These are phyloP conservation scores for Agraylea sexmaculata DNA, from an alignment of 1,140 invertebrate species.

Conservation along the genomic window DNA sequence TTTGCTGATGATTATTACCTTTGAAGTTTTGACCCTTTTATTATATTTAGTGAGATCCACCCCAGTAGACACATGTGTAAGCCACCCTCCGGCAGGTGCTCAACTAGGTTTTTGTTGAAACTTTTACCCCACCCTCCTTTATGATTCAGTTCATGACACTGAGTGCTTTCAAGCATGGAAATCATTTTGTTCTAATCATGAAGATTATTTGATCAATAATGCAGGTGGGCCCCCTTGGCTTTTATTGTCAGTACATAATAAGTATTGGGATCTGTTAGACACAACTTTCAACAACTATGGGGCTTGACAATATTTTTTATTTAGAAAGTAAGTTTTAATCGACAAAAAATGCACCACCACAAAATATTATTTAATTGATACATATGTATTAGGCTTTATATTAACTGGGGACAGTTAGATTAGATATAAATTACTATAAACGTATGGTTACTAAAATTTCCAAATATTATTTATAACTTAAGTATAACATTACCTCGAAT, in stretches of 20 bases:
- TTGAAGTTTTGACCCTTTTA: too few species aligned
- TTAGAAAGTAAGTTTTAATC: conserved; percentile 42
- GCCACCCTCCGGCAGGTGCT: conserved; percentile 17
- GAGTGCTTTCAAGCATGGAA: conserved; percentile 17
- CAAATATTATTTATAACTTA: too few species aligned
- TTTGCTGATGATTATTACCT: too few species aligned
- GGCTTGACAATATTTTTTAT: conserved; percentile 42
- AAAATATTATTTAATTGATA: too few species aligned
- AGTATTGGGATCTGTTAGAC: conserved; percentile 16
- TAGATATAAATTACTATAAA: too few species aligned
- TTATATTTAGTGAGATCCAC: too few species aligned
- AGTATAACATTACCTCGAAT: too few species aligned
- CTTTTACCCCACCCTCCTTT: conserved; percentile 10
- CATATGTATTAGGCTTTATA: too few species aligned
- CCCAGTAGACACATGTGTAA: not conserved
- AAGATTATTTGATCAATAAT: conserved; percentile 23
- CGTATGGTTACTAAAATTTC: too few species aligned
- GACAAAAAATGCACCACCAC: too few species aligned
- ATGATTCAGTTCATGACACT: conserved; percentile 18
- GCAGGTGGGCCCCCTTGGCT: conserved; percentile 5
- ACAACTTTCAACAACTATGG: conserved; percentile 25
- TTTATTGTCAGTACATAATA: conserved; percentile 14
- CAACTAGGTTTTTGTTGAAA: conserved; percentile 5
- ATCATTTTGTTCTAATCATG: conserved; percentile 20
- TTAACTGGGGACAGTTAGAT: too few species aligned